Evolutionary conservation across 2,888 invertebrate species (phyloP), one percentile per base, ranked within the genome.

Genomic region (Lasius platythorax): DNA sequence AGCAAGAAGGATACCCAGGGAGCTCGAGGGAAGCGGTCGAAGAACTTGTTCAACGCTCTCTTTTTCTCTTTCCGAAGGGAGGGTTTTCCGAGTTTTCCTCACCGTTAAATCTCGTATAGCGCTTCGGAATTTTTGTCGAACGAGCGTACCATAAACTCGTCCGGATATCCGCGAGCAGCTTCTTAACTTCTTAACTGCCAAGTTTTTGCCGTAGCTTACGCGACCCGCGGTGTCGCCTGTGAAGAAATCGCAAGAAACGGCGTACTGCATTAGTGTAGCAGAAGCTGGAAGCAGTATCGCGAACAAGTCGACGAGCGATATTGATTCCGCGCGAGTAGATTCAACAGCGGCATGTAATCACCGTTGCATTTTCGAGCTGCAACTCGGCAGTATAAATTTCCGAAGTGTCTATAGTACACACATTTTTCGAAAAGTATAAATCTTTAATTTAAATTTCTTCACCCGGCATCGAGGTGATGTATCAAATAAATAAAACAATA

Each of bases 31-130:
- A 72, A 37, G 61, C 50, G 79, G 3, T 30, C 23, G 43, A 61
- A 18, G 50, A 81, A 72, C 61, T 63, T 12, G 28, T 50, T 72
- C 23, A 3, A 18, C 28, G 23, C 28, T 72, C 18, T 33, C 11
- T 46, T 40, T 28, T 58, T 23, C 23, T 15, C 43, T 53, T n/a
- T 3, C 12, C 12, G 23, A 72, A n/a, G 23, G 6, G 43, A 37
- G 8, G n/a, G 53, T 33, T 23, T 23, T 12, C 12, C 3, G 58
- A 79, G 58, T 58, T 70, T 70, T 46, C 43, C 67, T 58, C 58
- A 61, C 12, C 58, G 58, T 58, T 79, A 79, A 79, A 70, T 70
- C 70, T 61, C 56, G 78, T 46, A 15, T 46, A 28, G 28, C 23
- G 33, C 33, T 28, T 58, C 33, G 37, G 37, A 40, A 81, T 79